phyloP scores from a whole-genome alignment of 2,888 invertebrate genomes.

The Saturnia pavonia region DNA sequence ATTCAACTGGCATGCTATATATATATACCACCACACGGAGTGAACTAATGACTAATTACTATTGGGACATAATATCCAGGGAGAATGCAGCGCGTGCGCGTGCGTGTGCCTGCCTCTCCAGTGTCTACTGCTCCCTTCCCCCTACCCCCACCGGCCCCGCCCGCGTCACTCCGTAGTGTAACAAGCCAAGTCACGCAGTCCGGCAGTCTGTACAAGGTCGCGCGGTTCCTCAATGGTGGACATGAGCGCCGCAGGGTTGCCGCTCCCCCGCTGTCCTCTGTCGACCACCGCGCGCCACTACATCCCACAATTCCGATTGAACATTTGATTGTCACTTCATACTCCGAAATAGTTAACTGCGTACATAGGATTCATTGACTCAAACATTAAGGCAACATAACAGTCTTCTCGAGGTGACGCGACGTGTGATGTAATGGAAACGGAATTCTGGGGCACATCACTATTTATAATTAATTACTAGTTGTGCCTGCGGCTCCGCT shows the following conservation, averaged over 20 bases:
- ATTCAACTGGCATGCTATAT: no score
- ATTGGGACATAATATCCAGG: not conserved
- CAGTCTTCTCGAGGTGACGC: not conserved
- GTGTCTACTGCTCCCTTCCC: no score
- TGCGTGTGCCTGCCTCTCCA: no score
- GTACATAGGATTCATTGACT: not conserved
- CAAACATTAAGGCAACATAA: not conserved
- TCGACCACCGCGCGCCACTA: not conserved
- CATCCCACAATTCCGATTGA: not conserved
- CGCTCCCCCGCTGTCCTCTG: not conserved
- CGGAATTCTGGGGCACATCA: not conserved
- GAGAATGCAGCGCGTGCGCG: no score
- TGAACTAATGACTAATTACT: no score
- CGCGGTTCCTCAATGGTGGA: not conserved
- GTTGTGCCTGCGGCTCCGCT: no score
- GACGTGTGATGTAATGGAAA: not conserved
- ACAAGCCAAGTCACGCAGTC: no score
- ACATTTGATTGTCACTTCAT: not conserved
- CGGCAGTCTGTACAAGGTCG: not conserved
- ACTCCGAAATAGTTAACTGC: not conserved
- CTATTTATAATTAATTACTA: not conserved
- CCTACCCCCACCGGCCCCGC: not conserved
- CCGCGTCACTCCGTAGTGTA: no score
- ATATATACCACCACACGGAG: no score
- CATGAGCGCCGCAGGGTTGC: not conserved